phyloP scores from a whole-genome alignment of 2,113 vertebrate species.

The Cryptotis parvus region DNA sequence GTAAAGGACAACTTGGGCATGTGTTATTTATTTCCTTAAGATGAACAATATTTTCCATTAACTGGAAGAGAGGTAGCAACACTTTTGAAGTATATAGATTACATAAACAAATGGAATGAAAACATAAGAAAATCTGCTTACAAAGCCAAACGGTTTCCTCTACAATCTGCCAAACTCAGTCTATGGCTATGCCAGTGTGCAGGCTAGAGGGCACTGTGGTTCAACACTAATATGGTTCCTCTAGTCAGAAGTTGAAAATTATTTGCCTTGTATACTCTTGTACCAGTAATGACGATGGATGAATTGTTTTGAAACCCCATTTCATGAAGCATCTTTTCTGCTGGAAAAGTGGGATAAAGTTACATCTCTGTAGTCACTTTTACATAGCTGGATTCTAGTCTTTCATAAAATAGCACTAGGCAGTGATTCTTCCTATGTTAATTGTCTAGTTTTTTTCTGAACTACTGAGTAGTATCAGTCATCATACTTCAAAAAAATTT shows the following conservation, averaged over 20 bases:
- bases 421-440: not conserved
- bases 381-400: not conserved
- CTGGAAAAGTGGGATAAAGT: not conserved
- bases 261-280: not conserved
- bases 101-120: slow-evolving; percentile 59
- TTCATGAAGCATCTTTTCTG: not conserved
- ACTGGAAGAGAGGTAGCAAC: slow-evolving; percentile 52
- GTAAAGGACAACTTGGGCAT: not conserved
- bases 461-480: not conserved
- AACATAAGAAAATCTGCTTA: slow-evolving; percentile 26
- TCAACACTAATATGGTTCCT: not conserved
- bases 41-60: slow-evolving; percentile 52
- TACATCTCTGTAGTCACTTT: not conserved
- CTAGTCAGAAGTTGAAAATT: not conserved
- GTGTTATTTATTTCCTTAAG: slow-evolving; percentile 43
- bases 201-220: not conserved
- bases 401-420: not conserved
- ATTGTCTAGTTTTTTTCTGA: not conserved
- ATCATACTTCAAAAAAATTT: slow-evolving; percentile 8
- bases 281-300: not conserved
- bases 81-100: slow-evolving; percentile 59
- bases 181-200: not conserved
- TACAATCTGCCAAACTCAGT: not conserved
- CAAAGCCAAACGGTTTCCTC: not conserved
- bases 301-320: not conserved